Conservation (phyloP, 2,888 invertebrate genomes). For the Tipula helvola region DNA sequence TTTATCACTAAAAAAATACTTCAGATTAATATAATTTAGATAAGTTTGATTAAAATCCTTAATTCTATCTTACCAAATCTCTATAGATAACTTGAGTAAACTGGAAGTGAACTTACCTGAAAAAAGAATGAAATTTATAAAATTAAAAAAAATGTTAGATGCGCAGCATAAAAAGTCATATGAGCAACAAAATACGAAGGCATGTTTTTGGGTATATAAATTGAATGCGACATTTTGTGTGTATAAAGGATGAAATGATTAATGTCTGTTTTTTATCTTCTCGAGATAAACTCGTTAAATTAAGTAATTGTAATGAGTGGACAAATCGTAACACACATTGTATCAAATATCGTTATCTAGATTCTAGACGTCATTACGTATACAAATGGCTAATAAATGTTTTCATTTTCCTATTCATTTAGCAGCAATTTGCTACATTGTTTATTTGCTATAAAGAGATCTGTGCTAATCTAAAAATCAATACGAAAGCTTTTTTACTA, state of each 20-base stretch:
- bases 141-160: not conserved
- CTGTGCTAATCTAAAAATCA: not conserved
- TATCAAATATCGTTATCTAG: not conserved
- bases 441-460: not conserved
- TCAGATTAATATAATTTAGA: not conserved
- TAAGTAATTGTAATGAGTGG: not conserved
- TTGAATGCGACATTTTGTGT: not conserved
- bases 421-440: not conserved
- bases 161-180: not conserved
- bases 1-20: no score
- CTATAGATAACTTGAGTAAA: not conserved
- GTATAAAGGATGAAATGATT: not conserved
- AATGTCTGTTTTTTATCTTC: not conserved
- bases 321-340: not conserved
- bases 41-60: not conserved
- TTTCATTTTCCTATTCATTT: not conserved
- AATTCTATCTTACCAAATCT: not conserved
- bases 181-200: not conserved
- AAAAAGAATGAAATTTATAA: not conserved
- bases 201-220: not conserved
- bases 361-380: not conserved
- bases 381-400: not conserved
- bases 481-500: not conserved
- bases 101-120: not conserved
- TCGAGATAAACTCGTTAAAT: not conserved